Evolutionary conservation across 2,888 invertebrate genomes (phyloP).

Genomic region (Apamea monoglypha): DNA sequence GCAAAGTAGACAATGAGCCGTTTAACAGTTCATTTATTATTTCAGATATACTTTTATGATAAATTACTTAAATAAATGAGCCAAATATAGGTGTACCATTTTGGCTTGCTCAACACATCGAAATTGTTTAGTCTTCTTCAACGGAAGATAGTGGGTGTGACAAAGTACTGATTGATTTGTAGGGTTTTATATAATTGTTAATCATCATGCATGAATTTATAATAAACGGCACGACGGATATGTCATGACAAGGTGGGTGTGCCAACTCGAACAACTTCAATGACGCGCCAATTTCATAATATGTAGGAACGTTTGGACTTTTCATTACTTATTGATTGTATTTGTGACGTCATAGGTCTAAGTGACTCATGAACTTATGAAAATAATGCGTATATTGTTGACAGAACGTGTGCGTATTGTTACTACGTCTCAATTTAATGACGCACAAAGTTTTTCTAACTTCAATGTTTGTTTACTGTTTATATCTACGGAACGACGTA

Average conservation of each 20-base stretch:
- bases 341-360: neutral
- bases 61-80: constrained; percentile 6
- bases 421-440: constrained; percentile 6
- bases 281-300: constrained; percentile 3
- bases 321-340: neutral
- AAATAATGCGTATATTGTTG: constrained; percentile 22
- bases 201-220: constrained; percentile 29
- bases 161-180: constrained; percentile 43
- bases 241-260: constrained; percentile 24
- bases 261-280: constrained; percentile 40
- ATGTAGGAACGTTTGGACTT: constrained; percentile 2
- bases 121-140: constrained; percentile 18
- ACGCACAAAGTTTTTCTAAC: constrained; percentile 28
- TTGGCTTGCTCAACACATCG: constrained; percentile 7
- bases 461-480: neutral
- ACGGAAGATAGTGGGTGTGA: constrained; percentile 25
- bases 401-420: neutral
- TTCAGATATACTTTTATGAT: neutral
- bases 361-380: neutral
- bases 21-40: constrained; percentile 24
- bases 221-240: constrained; percentile 10
- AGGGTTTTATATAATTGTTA: constrained; percentile 10
- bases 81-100: constrained; percentile 6
- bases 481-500: neutral
- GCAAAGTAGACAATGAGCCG: constrained; percentile 9